Conservation (phyloP, 2,113 vertebrate genomes). For the rabbit (Oryctolagus cuniculus) region mOryCun1.1 NC_091448.1:39001001-39001500, state of each 20-base stretch:
- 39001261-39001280: constrained; percentile 31
- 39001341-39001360: neutral
- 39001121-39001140: too few species aligned
- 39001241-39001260: neutral
- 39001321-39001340: constrained; percentile 33
- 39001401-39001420: neutral
- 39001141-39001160: too few species aligned
- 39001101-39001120: too few species aligned
- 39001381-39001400: neutral
- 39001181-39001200: too few species aligned
- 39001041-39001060: too few species aligned
- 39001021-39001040: too few species aligned
- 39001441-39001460: neutral
- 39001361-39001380: neutral
- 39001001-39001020: too few species aligned
- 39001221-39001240: too few species aligned
- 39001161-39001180: too few species aligned
- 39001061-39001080: too few species aligned
- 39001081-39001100: too few species aligned
- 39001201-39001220: too few species aligned
- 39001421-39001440: neutral
- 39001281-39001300: neutral
- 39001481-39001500: neutral
- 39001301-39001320: neutral
- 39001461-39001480: constrained; percentile 20